These are phyloP conservation scores for Donacobius atricapilla DNA, from an alignment of 2,113 vertebrate genomes.

Conservation along the genomic window DNA sequence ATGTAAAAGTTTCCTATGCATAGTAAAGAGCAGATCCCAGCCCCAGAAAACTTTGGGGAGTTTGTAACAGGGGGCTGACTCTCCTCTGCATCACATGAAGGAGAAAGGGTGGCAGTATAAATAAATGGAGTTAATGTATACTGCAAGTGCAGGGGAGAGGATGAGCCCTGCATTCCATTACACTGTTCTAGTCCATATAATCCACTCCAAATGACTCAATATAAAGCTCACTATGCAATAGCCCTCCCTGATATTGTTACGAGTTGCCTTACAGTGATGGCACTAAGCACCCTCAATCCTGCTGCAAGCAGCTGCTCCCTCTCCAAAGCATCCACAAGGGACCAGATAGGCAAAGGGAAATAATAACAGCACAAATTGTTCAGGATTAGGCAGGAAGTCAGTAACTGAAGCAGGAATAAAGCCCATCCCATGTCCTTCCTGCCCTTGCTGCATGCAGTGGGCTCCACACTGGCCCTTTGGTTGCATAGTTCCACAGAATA, in stretches of 20 bases:
- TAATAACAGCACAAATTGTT: not conserved
- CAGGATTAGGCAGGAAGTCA: not conserved
- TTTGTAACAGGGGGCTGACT: not conserved
- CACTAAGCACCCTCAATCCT: not conserved
- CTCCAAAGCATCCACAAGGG: not conserved
- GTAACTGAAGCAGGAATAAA: not conserved
- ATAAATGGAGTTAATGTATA: not conserved
- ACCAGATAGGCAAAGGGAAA: not conserved
- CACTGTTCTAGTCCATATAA: conserved; percentile 38
- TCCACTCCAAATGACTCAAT: not conserved
- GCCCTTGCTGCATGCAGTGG: not conserved
- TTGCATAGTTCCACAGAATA: not conserved
- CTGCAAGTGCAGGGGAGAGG: not conserved
- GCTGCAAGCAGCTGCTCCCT: not conserved
- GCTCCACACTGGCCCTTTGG: not conserved
- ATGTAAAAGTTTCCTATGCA: not conserved
- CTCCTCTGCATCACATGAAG: not conserved
- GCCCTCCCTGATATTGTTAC: not conserved
- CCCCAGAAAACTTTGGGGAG: not conserved
- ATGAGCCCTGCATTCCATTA: not conserved
- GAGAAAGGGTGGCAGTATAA: not conserved
- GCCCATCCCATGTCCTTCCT: not conserved
- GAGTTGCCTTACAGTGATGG: not conserved
- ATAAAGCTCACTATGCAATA: not conserved
- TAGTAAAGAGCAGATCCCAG: not conserved